These are phyloP conservation scores for Griposia aprilina DNA, from an alignment of 2,888 invertebrate species.

Conservation along the genomic window DNA sequence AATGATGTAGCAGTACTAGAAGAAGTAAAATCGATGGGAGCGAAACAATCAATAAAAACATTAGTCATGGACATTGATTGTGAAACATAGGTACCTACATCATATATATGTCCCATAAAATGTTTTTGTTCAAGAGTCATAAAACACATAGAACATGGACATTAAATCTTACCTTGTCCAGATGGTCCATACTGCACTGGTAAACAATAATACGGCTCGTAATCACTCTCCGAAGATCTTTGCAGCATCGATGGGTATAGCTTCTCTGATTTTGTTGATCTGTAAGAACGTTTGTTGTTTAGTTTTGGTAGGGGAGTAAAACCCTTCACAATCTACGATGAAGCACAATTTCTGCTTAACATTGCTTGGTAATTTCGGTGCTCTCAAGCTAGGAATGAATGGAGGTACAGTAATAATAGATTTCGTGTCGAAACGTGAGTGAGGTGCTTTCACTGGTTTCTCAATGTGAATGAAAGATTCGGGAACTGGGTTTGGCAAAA, in stretches of 20 bases:
- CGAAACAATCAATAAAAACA: slow-evolving; percentile 47
- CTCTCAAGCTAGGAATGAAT: slow-evolving; percentile 50
- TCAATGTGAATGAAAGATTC: neutral
- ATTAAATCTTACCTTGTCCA: slow-evolving; percentile 91
- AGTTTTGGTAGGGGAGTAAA: slow-evolving; percentile 11
- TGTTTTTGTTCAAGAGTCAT: slow-evolving; percentile 31
- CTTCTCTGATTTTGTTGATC: slow-evolving; percentile 98
- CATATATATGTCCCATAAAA: slow-evolving; percentile 46
- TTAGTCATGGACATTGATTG: slow-evolving; percentile 27
- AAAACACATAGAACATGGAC: slow-evolving; percentile 9
- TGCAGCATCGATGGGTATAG: slow-evolving; percentile 98
- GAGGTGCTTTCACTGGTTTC: neutral
- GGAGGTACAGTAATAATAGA: neutral
- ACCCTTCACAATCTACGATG: slow-evolving; percentile 52
- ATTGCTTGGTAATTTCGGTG: slow-evolving; percentile 43
- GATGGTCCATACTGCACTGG: slow-evolving; percentile 92
- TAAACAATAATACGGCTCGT: slow-evolving; percentile 96
- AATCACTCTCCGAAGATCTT: slow-evolving; percentile 95
- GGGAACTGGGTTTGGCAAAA: neutral
- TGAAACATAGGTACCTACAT: too few species aligned
- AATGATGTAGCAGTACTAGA: slow-evolving; percentile 47
- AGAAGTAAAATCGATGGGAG: slow-evolving; percentile 36
- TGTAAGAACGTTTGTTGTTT: slow-evolving; percentile 80
- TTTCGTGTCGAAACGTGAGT: neutral
- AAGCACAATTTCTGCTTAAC: slow-evolving; percentile 56